Conservation (phyloP, 2,888 invertebrate genomes). For the Chirona hameri region DNA sequence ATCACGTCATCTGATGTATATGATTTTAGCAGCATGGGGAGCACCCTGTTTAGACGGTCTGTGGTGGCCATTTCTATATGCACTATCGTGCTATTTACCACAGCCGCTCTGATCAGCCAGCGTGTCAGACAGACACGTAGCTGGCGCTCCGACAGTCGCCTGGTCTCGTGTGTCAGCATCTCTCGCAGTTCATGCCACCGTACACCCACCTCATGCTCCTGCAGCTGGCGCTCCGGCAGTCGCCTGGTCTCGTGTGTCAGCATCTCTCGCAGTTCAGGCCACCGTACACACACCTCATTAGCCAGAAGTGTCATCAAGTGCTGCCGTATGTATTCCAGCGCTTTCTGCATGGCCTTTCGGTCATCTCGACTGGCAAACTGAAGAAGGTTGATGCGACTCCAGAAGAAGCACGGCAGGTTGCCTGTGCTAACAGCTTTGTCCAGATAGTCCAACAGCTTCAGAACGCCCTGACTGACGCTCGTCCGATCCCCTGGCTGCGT, state of each 20-base stretch:
- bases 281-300: too few species aligned
- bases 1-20: background rate
- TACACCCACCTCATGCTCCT: background rate
- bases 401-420: background rate
- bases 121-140: background rate
- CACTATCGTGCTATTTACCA: background rate
- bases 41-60: background rate
- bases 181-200: background rate
- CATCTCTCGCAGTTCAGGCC: background rate
- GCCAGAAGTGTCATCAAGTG: background rate
- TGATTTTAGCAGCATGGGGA: background rate
- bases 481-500: background rate
- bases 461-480: background rate
- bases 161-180: background rate
- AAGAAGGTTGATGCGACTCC: background rate
- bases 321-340: background rate
- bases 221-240: background rate
- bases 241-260: background rate
- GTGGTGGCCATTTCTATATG: background rate
- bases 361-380: background rate
- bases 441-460: background rate
- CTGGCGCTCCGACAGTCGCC: background rate
- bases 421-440: background rate
- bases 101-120: background rate
- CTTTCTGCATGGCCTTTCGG: background rate